Percentiles rank a stretch among this genome's conserved stretches.
Evolutionary conservation across 2,113 vertebrate species (phyloP).

Genomic region (Hemicordylus capensis): DNA sequence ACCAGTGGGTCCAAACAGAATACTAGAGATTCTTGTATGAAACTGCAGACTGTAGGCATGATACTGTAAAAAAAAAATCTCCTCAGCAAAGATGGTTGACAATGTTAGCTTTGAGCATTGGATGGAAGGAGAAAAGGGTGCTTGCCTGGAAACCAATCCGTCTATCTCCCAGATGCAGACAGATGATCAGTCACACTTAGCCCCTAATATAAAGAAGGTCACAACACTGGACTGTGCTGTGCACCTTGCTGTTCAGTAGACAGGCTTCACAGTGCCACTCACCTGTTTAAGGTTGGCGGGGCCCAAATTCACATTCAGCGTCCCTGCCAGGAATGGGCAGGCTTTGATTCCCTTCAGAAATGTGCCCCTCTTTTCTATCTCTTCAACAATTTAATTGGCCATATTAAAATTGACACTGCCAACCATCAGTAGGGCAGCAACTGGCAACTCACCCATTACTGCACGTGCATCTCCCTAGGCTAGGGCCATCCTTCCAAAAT

Average conservation of each 20-base stretch:
- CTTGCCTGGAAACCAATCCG: too few relatives aligned
- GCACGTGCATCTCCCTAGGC: neutral
- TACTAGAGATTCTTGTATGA: neutral
- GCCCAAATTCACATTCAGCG: neutral
- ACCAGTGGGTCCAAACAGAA: neutral
- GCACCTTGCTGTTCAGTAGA: neutral
- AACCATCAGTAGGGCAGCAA: neutral
- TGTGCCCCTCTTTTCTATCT: too few relatives aligned
- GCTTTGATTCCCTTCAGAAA: neutral
- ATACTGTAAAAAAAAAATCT: neutral
- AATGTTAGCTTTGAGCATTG: neutral
- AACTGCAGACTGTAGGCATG: neutral
- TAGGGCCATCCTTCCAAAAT: neutral
- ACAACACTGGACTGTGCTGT: too few relatives aligned
- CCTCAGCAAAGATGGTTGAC: neutral
- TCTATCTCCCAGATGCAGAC: neutral
- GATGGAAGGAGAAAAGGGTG: neutral
- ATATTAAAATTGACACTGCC: neutral
- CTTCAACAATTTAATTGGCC: neutral
- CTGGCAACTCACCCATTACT: neutral
- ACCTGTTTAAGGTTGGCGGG: neutral
- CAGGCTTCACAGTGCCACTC: neutral
- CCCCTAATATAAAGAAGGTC: too few relatives aligned
- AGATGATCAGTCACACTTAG: neutral
- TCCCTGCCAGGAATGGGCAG: neutral